Evolutionary conservation across 2,888 invertebrate species (phyloP), one percentile per base, ranked within the genome.

Genomic region (Apotomis betuletana): DNA sequence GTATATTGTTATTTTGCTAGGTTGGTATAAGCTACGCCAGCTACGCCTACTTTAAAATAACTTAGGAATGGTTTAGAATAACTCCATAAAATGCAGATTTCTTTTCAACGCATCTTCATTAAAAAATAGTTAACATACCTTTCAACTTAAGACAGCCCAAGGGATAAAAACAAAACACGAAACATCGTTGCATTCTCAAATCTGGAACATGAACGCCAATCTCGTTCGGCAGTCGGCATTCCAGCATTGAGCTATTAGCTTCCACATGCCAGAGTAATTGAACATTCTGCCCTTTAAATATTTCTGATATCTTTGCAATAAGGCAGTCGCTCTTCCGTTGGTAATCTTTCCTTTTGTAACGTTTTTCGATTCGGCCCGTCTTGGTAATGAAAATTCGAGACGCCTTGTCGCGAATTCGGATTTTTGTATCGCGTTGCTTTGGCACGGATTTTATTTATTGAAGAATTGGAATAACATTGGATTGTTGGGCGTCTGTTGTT

Each of bases 281-380:
- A 85, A 89, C 85, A 88, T 88, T 88, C 85, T 87, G 79, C 80
- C 78, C 79, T 85, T 81, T 82, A 83, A 86, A 89, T 88, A 86
- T 87, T 87, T 81, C 81, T 79, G 79, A 83, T 83, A 81, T 82
- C 79, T 80, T 78, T 76, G 78, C 82, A 81, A 80, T 83, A 80
- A 78, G 77, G 79, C 77, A 76, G 75, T 70, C 74, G 64, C 71
- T 77, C 77, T 84, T 85, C 85, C 81, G 86, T 87, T 87, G 85
- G 87, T 87, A 87, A 88, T 87, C 83, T 79, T 75, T 76, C 77
- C 81, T 75, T 75, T 76, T 76, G 74, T 75, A 74, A 69, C 68
- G 76, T 78, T 80, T 78, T 80, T 79, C 79, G 78, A 80, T 81
- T 76, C 75, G 74, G 70, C 78, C 67, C 72, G 77, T 76, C 79